phyloP scores from a whole-genome alignment of 2,113 vertebrate species.

The Anhinga rufa region DNA sequence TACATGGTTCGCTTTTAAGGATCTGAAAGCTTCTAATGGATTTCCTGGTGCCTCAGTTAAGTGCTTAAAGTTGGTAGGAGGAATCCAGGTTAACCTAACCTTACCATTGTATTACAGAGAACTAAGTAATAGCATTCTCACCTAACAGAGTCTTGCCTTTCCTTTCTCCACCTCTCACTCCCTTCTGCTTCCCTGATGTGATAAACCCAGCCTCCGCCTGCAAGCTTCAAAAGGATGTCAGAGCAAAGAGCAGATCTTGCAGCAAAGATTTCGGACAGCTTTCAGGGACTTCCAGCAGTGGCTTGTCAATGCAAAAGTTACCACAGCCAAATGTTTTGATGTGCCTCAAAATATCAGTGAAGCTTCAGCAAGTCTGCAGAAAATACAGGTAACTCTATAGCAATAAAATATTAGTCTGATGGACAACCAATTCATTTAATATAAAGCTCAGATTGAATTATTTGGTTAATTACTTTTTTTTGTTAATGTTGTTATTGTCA shows the following conservation, averaged over 20 bases:
- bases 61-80: slow-evolving; percentile 11
- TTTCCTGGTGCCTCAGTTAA: slow-evolving; percentile 3
- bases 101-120: not conserved
- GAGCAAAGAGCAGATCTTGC: slow-evolving; percentile 92
- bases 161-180: not conserved
- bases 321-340: slow-evolving; percentile 94
- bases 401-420: not conserved
- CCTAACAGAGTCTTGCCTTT: slow-evolving; percentile 10
- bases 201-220: slow-evolving; percentile 83
- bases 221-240: slow-evolving; percentile 92
- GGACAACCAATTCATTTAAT: not conserved
- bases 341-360: slow-evolving; percentile 86
- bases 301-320: slow-evolving; percentile 91
- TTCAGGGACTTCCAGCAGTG: slow-evolving; percentile 95
- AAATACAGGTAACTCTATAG: slow-evolving; percentile 84
- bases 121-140: not conserved
- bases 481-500: not conserved
- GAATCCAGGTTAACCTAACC: not conserved
- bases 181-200: not conserved
- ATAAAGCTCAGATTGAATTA: not conserved
- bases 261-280: slow-evolving; percentile 86
- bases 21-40: not conserved
- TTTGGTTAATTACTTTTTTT: not conserved
- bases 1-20: not conserved
- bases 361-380: slow-evolving; percentile 82